A percentile compares a stretch with the other conserved stretches of the same genome.
These are phyloP conservation scores for Ictalurus punctatus DNA, from an alignment of 2,113 vertebrate genomes.

Conservation along the genomic window DNA sequence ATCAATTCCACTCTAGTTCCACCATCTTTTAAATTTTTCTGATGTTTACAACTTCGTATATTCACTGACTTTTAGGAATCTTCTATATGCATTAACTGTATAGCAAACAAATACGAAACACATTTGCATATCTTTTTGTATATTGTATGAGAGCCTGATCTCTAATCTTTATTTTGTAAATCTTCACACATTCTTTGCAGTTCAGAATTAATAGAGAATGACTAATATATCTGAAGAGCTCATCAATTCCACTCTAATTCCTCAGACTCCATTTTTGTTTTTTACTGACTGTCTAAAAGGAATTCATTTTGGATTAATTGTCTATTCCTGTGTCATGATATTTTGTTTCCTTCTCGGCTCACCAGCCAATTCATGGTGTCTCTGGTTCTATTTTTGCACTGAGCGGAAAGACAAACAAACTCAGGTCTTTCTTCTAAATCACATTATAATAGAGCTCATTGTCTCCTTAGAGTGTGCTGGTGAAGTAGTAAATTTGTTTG, in stretches of 20 bases:
- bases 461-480: not conserved
- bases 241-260: not conserved
- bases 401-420: not conserved
- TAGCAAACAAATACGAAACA: too few species aligned
- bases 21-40: too few species aligned
- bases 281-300: not conserved
- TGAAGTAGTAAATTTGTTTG: not conserved
- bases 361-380: slow-evolving; percentile 3
- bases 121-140: too few species aligned
- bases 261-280: not conserved
- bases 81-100: too few species aligned
- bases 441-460: slow-evolving; percentile 13
- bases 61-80: too few species aligned
- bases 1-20: too few species aligned
- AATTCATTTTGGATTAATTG: slow-evolving; percentile 6
- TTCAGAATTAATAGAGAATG: not conserved
- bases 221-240: not conserved
- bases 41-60: too few species aligned
- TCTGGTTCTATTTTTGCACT: slow-evolving; percentile 24
- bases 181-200: not conserved
- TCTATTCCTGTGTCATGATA: not conserved
- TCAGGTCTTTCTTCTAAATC: slow-evolving; percentile 26
- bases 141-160: not conserved
- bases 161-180: not conserved
- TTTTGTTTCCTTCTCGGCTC: slow-evolving; percentile 20